Evolutionary conservation across 1,140 invertebrate genomes (phyloP), one percentile per base, ranked within the genome.

Genomic region (Zelostemma sp.): DNA sequence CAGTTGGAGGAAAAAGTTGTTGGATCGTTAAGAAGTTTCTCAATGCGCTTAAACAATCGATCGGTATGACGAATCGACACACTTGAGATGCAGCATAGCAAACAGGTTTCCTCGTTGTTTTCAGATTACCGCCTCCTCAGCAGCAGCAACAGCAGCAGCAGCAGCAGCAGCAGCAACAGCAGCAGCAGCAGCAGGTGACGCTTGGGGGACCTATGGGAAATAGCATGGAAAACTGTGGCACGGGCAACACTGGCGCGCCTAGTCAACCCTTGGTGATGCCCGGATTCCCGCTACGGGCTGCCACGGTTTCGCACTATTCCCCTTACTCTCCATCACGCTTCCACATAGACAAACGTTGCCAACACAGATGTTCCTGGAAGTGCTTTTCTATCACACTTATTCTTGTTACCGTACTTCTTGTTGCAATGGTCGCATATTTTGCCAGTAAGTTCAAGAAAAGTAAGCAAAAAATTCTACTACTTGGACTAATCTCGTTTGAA

Each of bases 281-380:
- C 35, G 91, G 91, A 70, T 93, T 93, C 84, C 92, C 92, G 4
- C 87, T 92, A 68, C 87, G 91, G 70, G 89, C 90, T 57, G 88
- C 91, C 65, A 88, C 90, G 49, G 89, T 91, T 71, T 90, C 91
- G 46, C 90, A 93, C 75, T 93, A 95, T 87, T 90, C 92, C 71
- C 89, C 91, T 69, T 94, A 93, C 86, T 95, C 93, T 66, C 93
- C 93, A 77, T 95, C 95, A 67, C 92, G 95, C 79, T 96, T 97
- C 87, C 93, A 95, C 87, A 94, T 97, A 87, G 93, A 96, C 86
- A 96, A 97, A 85, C 90, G 94, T 62, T 95, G 94, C 85, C 93
- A 94, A 77, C 93, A 95, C 78, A 89, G 93, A 63, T 97, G 95
- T 88, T 95, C 94, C 75, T 98, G 96, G 96, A 96, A 96, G 86